Evolutionary conservation across 1,140 invertebrate species (phyloP).

Genomic region (Orius laevigatus): DNA sequence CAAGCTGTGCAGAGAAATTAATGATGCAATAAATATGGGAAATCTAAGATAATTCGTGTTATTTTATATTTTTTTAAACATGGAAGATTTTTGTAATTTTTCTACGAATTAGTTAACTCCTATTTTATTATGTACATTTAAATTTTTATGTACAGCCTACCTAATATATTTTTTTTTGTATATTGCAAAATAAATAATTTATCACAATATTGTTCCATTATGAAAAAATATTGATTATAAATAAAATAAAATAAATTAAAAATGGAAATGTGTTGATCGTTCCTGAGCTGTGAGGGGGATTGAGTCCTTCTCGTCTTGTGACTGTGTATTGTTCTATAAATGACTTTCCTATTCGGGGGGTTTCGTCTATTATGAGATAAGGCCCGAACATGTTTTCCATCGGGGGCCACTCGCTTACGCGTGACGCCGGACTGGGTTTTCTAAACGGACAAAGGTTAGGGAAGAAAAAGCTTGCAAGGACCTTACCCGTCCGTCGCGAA

Average conservation of each 20-base stretch:
- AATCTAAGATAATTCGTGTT: constrained; percentile 6
- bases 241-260: background rate
- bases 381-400: too few relatives aligned
- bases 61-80: background rate
- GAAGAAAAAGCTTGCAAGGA: background rate
- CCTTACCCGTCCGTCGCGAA: constrained; percentile 28
- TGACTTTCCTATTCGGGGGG: background rate
- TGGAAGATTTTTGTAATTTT: background rate
- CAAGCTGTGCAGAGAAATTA: too few relatives aligned
- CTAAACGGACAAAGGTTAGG: constrained; percentile 1
- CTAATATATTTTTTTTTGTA: too few relatives aligned
- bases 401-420: too few relatives aligned
- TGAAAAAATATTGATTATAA: background rate
- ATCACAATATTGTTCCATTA: background rate
- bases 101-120: too few relatives aligned
- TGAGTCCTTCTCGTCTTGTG: too few relatives aligned
- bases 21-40: too few relatives aligned
- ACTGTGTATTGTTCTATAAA: background rate
- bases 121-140: background rate
- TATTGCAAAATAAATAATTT: too few relatives aligned
- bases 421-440: background rate
- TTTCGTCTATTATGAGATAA: background rate
- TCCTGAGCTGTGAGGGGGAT: too few relatives aligned
- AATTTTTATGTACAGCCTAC: constrained; percentile 3
- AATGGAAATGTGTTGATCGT: background rate